Conservation (phyloP, 2,113 vertebrate species). For the Cyphomyrus discorhynchus region DNA sequence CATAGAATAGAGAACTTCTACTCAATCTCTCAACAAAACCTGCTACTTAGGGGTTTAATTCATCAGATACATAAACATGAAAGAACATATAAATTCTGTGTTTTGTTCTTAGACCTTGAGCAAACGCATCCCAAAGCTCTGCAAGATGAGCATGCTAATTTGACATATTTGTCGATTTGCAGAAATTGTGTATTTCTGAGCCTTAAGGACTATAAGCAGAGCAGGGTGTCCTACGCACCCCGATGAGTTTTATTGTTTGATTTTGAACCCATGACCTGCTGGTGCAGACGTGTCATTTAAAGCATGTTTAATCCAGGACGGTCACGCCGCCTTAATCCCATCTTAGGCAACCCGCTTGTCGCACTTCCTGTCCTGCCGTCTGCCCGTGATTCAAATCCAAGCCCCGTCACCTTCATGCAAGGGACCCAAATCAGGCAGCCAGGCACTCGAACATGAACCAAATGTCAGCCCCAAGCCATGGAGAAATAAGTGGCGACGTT, state of each 20-base stretch:
- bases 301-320: slow-evolving; percentile 54
- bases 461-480: slow-evolving; percentile 64
- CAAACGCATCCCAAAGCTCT: neutral
- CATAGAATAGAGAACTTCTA: neutral
- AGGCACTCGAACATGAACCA: slow-evolving; percentile 72
- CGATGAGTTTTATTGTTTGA: slow-evolving; percentile 41
- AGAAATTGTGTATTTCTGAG: neutral
- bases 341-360: slow-evolving; percentile 37
- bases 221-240: slow-evolving; percentile 37
- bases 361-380: slow-evolving; percentile 26
- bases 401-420: slow-evolving; percentile 59
- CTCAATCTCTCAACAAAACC: neutral
- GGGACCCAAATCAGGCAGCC: slow-evolving; percentile 64
- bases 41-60: neutral
- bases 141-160: neutral
- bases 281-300: slow-evolving; percentile 39
- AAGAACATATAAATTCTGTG: neutral
- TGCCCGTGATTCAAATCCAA: neutral
- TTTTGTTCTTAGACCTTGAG: neutral
- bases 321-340: slow-evolving; percentile 58
- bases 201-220: neutral
- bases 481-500: slow-evolving; percentile 52
- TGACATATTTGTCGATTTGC: neutral
- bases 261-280: slow-evolving; percentile 48
- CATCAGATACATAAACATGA: neutral